Percentiles rank a stretch among this genome's conserved stretches.
phyloP scores from a whole-genome alignment of 2,113 vertebrate species.

The Eublepharis macularius region DNA sequence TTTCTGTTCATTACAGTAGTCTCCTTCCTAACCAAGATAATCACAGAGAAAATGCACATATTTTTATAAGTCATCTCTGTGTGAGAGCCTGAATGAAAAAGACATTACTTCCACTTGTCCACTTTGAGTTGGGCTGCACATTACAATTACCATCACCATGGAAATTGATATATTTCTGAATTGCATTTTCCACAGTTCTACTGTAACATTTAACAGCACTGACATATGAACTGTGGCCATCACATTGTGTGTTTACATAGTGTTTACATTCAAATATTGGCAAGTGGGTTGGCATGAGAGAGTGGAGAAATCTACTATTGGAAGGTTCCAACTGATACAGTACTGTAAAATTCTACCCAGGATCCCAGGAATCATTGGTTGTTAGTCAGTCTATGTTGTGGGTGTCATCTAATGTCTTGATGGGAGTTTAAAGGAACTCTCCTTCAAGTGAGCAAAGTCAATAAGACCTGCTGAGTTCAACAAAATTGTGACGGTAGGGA shows the following conservation, averaged over 20 bases:
- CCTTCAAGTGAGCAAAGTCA: not conserved
- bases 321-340: not conserved
- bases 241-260: not conserved
- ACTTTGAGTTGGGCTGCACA: not conserved
- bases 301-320: not conserved
- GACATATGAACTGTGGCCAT: not conserved
- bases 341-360: not conserved
- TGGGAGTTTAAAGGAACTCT: not conserved
- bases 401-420: not conserved
- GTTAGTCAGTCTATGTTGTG: not conserved
- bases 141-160: conserved; percentile 1
- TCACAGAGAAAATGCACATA: not conserved
- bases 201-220: not conserved
- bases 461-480: not conserved
- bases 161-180: not conserved
- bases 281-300: not conserved
- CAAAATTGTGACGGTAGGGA: not conserved
- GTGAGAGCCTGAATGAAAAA: not conserved
- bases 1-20: not conserved
- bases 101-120: not conserved
- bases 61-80: not conserved
- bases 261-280: not conserved
- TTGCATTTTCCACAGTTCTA: not conserved
- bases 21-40: not conserved
- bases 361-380: not conserved